Evolutionary conservation across 2,888 invertebrate genomes (phyloP).

Genomic region (Omphaloscelis lunosa): DNA sequence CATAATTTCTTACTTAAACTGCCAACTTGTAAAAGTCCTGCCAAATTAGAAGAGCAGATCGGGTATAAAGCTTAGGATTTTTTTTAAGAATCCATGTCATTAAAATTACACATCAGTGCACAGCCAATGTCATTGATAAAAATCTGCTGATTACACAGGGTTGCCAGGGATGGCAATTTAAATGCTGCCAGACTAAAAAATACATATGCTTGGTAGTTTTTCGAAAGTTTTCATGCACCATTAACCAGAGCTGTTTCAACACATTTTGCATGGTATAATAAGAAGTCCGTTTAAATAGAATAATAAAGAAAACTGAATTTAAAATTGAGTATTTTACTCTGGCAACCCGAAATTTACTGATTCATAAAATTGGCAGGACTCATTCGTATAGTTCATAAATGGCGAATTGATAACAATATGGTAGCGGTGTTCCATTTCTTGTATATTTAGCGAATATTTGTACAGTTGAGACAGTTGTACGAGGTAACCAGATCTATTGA

Average conservation of each 20-base stretch:
- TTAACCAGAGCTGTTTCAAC: constrained; percentile 29
- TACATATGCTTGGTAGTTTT: constrained; percentile 47
- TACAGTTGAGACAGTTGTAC: not conserved
- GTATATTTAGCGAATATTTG: constrained; percentile 32
- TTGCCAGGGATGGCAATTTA: constrained; percentile 49
- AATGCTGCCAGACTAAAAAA: constrained; percentile 43
- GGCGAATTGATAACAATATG: constrained; percentile 59
- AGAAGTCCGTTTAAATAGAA: constrained; percentile 27
- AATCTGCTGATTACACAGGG: constrained; percentile 39
- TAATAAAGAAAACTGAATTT: constrained; percentile 2
- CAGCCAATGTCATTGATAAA: constrained; percentile 29
- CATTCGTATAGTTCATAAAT: constrained; percentile 51
- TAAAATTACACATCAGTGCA: constrained; percentile 37
- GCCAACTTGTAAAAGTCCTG: constrained; percentile 25
- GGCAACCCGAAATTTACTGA: constrained; percentile 49
- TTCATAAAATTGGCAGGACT: constrained; percentile 14
- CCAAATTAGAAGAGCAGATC: constrained; percentile 13
- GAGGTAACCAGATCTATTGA: constrained; percentile 35
- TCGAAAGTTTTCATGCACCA: constrained; percentile 46
- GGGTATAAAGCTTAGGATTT: constrained; percentile 22
- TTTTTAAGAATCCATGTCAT: constrained; percentile 22
- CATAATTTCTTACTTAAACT: constrained; percentile 16
- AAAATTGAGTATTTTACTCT: constrained; percentile 25
- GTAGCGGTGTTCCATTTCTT: constrained; percentile 46
- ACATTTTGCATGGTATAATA: constrained; percentile 29